These are phyloP conservation scores for Rattus rattus DNA, from an alignment of 2,113 vertebrate species.

Conservation along the genomic window DNA sequence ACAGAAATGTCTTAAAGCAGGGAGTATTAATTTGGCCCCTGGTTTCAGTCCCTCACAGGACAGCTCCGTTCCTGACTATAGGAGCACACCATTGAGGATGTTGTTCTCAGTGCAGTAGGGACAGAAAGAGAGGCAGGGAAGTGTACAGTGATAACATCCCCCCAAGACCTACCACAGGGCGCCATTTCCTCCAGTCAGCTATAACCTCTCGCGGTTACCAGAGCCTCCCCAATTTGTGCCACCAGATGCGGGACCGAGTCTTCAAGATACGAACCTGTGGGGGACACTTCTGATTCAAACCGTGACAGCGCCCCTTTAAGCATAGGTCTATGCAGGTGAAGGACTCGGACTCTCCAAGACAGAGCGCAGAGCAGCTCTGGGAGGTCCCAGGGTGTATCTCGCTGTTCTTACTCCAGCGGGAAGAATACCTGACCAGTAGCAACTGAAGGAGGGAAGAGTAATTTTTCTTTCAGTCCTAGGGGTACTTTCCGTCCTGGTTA, in stretches of 20 bases:
- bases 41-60: neutral
- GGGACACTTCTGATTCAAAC: neutral
- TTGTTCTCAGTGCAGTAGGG: neutral
- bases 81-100: neutral
- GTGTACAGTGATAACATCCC: accelerated
- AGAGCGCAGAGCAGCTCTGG: neutral
- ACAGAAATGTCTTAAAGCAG: neutral
- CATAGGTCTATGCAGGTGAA: neutral
- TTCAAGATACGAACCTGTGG: neutral
- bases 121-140: neutral
- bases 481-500: too few species aligned
- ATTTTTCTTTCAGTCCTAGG: too few species aligned
- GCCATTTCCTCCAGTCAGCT: neutral
- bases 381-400: neutral
- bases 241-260: neutral
- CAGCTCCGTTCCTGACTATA: neutral
- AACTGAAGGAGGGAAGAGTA: neutral
- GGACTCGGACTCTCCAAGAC: neutral
- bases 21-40: neutral
- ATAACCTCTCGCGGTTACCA: neutral
- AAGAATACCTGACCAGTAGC: neutral
- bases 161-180: too few species aligned
- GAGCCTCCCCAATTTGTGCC: neutral
- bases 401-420: neutral
- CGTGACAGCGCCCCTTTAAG: neutral